Evolutionary conservation across 2,113 vertebrate species (phyloP).

Genomic region (Ptilonorhynchus violaceus): DNA sequence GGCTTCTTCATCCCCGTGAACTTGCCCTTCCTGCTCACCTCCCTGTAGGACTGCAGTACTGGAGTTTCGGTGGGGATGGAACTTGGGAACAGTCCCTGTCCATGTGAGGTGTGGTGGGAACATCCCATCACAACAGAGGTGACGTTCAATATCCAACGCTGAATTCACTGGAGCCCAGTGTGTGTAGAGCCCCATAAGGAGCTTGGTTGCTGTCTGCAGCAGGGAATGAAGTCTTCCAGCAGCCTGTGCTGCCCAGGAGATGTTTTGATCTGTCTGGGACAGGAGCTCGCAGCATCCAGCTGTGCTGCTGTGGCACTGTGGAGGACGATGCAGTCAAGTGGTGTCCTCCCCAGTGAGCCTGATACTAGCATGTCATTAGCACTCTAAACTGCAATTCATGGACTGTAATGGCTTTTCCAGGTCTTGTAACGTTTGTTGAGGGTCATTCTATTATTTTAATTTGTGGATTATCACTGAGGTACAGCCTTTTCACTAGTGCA

Average conservation of each 20-base stretch:
- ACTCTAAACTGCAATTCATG: neutral
- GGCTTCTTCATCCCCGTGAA: neutral
- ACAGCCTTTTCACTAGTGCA: neutral
- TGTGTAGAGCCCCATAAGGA: accelerated
- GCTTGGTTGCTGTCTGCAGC: neutral
- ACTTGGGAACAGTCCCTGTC: accelerated
- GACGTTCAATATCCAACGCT: accelerated
- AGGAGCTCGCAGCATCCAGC: neutral
- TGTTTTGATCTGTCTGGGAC: neutral
- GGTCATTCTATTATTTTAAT: neutral
- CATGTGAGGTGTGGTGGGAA: neutral
- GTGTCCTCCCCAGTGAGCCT: neutral
- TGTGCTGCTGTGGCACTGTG: neutral
- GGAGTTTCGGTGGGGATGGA: accelerated
- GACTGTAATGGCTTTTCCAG: neutral
- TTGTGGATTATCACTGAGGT: neutral
- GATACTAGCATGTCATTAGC: neutral
- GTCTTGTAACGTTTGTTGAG: neutral
- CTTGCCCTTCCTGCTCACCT: neutral
- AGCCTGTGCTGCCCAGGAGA: neutral
- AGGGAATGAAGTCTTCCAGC: neutral
- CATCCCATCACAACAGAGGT: accelerated
- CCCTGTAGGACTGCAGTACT: neutral
- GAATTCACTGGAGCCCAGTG: neutral
- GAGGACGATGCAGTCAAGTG: neutral